Evolutionary conservation across 1,140 invertebrate genomes (phyloP), one percentile per base, ranked within the genome.

Genomic region (Frieseomelitta varia): DNA sequence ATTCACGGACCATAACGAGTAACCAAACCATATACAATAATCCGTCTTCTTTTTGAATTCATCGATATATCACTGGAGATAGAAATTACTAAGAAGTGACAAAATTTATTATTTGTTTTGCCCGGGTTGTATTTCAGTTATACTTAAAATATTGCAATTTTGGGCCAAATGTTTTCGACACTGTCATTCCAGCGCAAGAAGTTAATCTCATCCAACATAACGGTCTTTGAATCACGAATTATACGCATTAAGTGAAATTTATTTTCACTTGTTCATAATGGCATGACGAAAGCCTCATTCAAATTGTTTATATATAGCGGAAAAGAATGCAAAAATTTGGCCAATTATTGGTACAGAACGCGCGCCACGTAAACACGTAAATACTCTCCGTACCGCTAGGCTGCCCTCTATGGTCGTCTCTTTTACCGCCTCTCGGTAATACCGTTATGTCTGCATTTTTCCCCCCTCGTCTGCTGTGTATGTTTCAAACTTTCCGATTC

Each of bases 361-460:
- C 53, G 75, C 30, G 39, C 14, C 14, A 19, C 47, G 63, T 76
- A 73, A 87, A 65, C 75, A 72, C 74, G 78, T 79, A 79, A 87
- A 69, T 63, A 63, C 58, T 81, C 30, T 74, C n/a, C 65, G 82
- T 81, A 74, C 79, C 86, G 79, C 86, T 79, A 85, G 30, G 51
- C 53, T 65, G 63, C 27, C 67, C 71, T 30, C 58, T 67, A 21
- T 34, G 61, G 14, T 61, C 56, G 53, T 6, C 39, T 65, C 11
- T 71, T 67, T 84, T 81, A 85, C 73, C 73, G 61, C 73, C 58
- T 27, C 53, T 65, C 34, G 55, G 39, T 30, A n/a, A 56, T 87
- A 84, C 81, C 85, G 76, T 87, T 87, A 86, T 39, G 39, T 17
- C 11, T 79, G 15, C 61, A 51, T 56, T 73, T 80, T 67, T 56